Evolutionary conservation across 2,797 vertebrate species (phyloP), one percentile per base, ranked within the genome.

Genomic region (Cottoperca gobio): DNA sequence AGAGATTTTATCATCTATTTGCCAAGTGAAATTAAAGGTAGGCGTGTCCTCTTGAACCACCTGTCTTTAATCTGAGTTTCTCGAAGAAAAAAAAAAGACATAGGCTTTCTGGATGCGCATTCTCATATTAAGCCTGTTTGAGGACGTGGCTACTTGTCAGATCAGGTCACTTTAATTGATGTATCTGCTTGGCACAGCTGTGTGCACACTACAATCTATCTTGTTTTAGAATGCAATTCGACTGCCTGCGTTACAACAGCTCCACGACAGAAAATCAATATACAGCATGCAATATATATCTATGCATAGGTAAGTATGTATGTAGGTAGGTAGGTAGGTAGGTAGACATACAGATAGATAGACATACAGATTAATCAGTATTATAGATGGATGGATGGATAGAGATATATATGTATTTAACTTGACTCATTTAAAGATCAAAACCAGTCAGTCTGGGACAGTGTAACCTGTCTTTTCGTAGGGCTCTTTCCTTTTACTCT

Each of bases 151-250:
- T 76, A 78, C 91, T 88, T 93, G 93, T 94, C 91, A 93, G 86
- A 89, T 88, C 87, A 83, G 86, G 91, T 94, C 93, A 94, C 91
- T 93, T 93, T 92, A 94, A 94, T 94, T 94, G 93, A 94, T 95
- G 94, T 93, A 93, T 94, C 84, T 90, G 90, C 88, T 86, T 76
- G 85, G 88, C 92, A 88, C 85, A 89, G 91, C 89, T 85, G 85
- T 84, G 70, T 57, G 77, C 33, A 63, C 85, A 76, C 81, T 73
- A 79, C 92, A 88, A 93, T 95, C 92, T 89, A 89, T 94, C 92
- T 92, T 93, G 80, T 91, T 96, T 94, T 95, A 93, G 93, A 95
- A 92, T 93, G 93, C 92, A 94, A 85, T 81, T 92, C 94, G 94
- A 92, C 91, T 93, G 91, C 86, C 88, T 85, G 70, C 86, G 92